phyloP scores from a whole-genome alignment of 1,140 invertebrate species.

The Charaxes varanes region DNA sequence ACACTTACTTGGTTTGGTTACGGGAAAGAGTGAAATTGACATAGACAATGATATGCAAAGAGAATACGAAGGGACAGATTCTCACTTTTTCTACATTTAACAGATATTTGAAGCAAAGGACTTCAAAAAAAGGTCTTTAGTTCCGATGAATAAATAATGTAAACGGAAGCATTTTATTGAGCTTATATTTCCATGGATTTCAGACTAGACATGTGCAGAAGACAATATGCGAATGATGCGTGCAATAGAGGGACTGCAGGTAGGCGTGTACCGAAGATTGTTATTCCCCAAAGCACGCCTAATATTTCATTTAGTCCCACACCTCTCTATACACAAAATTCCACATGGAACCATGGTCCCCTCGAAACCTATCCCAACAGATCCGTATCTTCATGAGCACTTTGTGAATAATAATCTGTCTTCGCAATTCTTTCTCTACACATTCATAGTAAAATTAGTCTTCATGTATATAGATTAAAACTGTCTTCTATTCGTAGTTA shows the following conservation, averaged over 20 bases:
- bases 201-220: conserved; percentile 99
- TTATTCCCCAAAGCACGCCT: conserved; percentile 61
- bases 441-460: conserved; percentile 8
- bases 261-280: conserved; percentile 76
- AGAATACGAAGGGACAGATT: conserved; percentile 13
- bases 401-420: conserved; percentile 66
- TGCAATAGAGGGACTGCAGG: conserved; percentile 98
- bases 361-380: conserved; percentile 17
- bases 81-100: not conserved
- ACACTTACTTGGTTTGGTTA: conserved; percentile 19
- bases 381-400: conserved; percentile 56
- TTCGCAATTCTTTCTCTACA: conserved; percentile 16
- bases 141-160: conserved; percentile 21
- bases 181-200: conserved; percentile 60
- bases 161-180: conserved; percentile 34
- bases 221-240: conserved; percentile 93
- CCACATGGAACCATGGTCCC: conserved; percentile 34
- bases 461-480: conserved; percentile 44
- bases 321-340: conserved; percentile 47
- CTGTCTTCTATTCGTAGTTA: conserved; percentile 33
- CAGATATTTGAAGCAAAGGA: conserved; percentile 5
- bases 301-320: conserved; percentile 47
- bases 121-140: conserved; percentile 2
- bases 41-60: conserved; percentile 23
- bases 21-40: conserved; percentile 13